A percentile compares a stretch with the other conserved stretches of the same genome.
Evolutionary conservation across 1,140 invertebrate genomes (phyloP).

Genomic region (Cyclargus thomasi): DNA sequence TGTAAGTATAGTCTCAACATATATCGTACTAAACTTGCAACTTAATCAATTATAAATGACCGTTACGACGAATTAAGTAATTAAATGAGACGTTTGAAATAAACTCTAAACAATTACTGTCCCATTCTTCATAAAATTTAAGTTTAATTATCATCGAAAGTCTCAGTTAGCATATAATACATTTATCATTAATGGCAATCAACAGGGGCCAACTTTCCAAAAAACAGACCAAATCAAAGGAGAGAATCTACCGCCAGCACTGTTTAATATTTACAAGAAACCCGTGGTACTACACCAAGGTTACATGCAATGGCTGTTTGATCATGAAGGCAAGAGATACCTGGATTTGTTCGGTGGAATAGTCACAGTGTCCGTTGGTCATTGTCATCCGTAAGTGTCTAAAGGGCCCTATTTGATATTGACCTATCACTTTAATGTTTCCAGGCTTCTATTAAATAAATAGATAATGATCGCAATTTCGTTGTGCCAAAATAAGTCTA

Average conservation of each 20-base stretch:
- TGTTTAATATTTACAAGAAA: conserved; percentile 86
- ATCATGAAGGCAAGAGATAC: conserved; percentile 89
- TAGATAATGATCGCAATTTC: too few species aligned
- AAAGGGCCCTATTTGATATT: too few species aligned
- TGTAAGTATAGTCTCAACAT: conserved; percentile 26
- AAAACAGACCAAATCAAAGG: conserved; percentile 76
- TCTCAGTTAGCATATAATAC: too few species aligned
- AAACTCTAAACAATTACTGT: too few species aligned
- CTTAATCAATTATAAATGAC: too few species aligned
- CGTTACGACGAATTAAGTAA: too few species aligned
- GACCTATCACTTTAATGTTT: background rate
- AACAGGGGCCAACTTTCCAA: conserved; percentile 78
- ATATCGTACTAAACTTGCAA: background rate
- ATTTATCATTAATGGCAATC: too few species aligned
- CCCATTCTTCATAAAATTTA: too few species aligned
- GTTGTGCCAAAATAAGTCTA: too few species aligned
- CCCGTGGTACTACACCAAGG: conserved; percentile 91
- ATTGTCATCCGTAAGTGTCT: conserved; percentile 94
- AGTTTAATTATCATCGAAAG: too few species aligned
- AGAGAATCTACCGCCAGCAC: conserved; percentile 81
- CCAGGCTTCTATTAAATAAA: too few species aligned
- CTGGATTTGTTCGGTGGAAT: conserved; percentile 97
- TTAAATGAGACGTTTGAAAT: too few species aligned
- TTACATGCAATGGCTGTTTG: conserved; percentile 94
- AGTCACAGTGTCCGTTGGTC: conserved; percentile 97